Evolutionary conservation across 2,113 vertebrate genomes (phyloP).

Genomic region (Eurystomus gularis): DNA sequence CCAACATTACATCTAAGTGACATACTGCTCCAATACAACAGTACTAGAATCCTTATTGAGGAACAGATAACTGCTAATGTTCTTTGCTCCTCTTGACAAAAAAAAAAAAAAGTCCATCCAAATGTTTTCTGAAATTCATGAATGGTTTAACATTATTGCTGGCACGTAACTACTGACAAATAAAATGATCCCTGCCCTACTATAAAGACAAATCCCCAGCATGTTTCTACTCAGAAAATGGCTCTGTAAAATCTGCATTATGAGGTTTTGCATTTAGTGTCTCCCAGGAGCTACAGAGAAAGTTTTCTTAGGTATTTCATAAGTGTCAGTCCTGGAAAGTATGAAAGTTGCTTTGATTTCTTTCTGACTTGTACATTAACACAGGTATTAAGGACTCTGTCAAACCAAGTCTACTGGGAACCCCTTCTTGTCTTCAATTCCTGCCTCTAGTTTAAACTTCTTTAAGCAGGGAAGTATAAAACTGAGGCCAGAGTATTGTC

Average conservation of each 20-base stretch:
- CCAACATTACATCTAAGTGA: neutral
- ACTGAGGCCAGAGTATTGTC: neutral
- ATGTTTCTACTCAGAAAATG: neutral
- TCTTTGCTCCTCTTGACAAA: neutral
- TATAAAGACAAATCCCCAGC: neutral
- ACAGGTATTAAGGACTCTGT: neutral
- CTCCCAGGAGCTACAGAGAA: neutral
- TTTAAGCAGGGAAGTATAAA: neutral
- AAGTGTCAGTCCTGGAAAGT: neutral
- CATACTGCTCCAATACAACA: neutral
- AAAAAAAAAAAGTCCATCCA: neutral
- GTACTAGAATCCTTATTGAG: neutral
- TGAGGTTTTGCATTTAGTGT: neutral
- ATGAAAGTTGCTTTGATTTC: neutral
- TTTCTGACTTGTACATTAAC: neutral
- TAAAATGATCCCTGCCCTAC: neutral
- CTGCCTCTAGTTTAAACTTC: neutral
- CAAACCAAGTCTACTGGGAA: neutral
- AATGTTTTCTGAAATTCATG: neutral
- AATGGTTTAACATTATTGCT: neutral
- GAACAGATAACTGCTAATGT: neutral
- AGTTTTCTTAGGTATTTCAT: constrained; percentile 13
- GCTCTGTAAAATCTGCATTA: neutral
- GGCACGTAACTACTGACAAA: neutral
- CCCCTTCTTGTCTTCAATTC: neutral